A percentile compares a stretch with the other conserved stretches of the same genome.
phyloP scores from a whole-genome alignment of 2,888 invertebrate genomes.

The Pammene fasciana region DNA sequence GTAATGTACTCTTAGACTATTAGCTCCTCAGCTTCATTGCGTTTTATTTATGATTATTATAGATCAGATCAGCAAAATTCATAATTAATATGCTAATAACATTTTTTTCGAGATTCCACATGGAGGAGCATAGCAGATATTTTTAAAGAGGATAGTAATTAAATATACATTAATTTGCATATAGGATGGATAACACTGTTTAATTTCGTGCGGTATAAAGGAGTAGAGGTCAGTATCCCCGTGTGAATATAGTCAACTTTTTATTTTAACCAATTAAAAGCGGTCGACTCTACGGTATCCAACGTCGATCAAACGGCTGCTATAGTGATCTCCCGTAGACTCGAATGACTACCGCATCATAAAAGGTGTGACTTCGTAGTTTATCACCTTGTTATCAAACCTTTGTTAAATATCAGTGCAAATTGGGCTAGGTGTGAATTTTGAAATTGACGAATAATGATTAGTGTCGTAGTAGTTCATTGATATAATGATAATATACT shows the following conservation, averaged over 20 bases:
- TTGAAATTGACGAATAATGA: conserved; percentile 5
- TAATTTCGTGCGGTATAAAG: conserved; percentile 60
- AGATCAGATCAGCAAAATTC: conserved; percentile 52
- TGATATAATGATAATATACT: neutral
- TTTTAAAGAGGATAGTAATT: conserved; percentile 63
- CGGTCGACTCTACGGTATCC: conserved; percentile 14
- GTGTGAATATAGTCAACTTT: conserved; percentile 57
- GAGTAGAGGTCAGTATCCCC: conserved; percentile 63
- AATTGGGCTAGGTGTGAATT: conserved; percentile 8
- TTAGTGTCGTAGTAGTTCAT: neutral
- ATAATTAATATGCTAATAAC: conserved; percentile 61
- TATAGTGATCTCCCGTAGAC: conserved; percentile 15
- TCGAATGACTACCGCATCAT: neutral
- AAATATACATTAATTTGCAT: conserved; percentile 71
- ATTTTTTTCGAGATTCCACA: conserved; percentile 49
- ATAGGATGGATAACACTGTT: conserved; percentile 57
- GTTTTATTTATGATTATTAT: conserved; percentile 10
- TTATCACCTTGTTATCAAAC: conserved; percentile 28
- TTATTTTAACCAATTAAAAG: conserved; percentile 17
- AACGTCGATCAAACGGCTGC: conserved; percentile 7
- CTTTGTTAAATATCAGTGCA: conserved; percentile 21
- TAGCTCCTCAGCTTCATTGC: neutral
- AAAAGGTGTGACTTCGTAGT: conserved; percentile 36
- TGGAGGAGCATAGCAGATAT: conserved; percentile 56
- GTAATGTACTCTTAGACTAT: neutral